Evolutionary conservation across 2,797 vertebrate species (phyloP), one percentile per base, ranked within the genome.

Genomic region (Sebastes matsubarae): DNA sequence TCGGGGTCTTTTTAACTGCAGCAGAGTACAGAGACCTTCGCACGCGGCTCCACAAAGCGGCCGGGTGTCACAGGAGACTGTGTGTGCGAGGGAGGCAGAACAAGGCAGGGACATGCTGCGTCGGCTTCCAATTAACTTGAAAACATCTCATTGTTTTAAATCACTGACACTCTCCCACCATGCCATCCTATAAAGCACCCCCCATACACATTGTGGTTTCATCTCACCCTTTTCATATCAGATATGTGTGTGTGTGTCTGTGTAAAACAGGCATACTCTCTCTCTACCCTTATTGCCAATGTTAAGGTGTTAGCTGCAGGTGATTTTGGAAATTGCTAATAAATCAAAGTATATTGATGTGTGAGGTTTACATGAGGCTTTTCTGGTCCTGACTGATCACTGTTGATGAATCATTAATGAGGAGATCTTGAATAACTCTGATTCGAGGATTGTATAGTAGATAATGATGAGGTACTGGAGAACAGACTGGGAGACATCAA

Each of bases 111-210:
- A 79, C 90, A 80, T 22, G 85, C 88, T 87, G 87, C 12, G 81
- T 73, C 34, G 72, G 68, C 73, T 86, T 84, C 88, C 87, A 91
- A 91, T 91, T 91, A 89, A 85, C 72, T 63, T 9, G 9, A 46
- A 84, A 83, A 87, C 61, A 72, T 52, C 29, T 71, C 59, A 73
- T 84, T 67, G 76, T 86, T 87, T 87, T 70, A 79, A 85, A 85
- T 86, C 86, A 81, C 54, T 63, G 66, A 42, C 82, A 75, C 57
- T 50, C 80, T 57, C 25, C 80, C 79, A 82, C 61, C 10, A 12
- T 68, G 64, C 9, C 13, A 5, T 72, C 72, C 61, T 14, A 42
- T 59, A 27, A 70, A 80, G 63, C 42, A 8, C 22, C 18, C 18
- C 32, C 57, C 34, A 22, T 75, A 59, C 58, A 77, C 61, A 68